Base-by-base conservation (phyloP, 2,797 vertebrate species). In the Sebastes reedi region DNA sequence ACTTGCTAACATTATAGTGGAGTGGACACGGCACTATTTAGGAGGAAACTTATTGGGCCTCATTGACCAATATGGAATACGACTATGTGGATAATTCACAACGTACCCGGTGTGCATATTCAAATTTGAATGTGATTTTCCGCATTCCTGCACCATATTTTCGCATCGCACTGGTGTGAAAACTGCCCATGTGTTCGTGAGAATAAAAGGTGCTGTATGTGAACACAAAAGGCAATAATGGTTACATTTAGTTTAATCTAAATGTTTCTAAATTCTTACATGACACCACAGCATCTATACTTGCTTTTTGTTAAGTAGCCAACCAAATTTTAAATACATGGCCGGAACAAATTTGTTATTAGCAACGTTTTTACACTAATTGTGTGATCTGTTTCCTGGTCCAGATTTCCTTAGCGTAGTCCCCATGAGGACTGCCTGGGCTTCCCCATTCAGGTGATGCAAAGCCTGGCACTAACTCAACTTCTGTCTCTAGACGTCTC, bases 401-500 rank as follows among this genome's bases (percentile, higher is more conserved):
- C 29, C 60, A 67, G 30, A 18, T 50, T 22, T 80, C 25, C 78
- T 76, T 66, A 66, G 68, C 5, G 52, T 52, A 52, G 66, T 81
- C 79, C 72, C 89, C 87, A 61, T 85, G 70, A 79, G 80, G 64
- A 59, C 36, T 67, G 39, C 42, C 71, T 54, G 71, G 77, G 80
- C 75, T 85, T 85, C 76, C 60, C 76, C 64, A 70, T 84, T 36
- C 84, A 83, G 77, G 77, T 91, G 88, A 90, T 79, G 82, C 88
- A 83, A 80, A 68, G 56, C 65, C 83, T 86, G 84, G 88, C 87
- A 88, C 75, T 52, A 32, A 80, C 89, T 92, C 86, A 72, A 71
- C 87, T 86, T 87, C 79, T 73, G 66, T 89, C 86, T 72, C 65
- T 83, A 74, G 90, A 92, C 88, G 74, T 88, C 67, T 87, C 81